A percentile compares a stretch with the other conserved stretches of the same genome.
Evolutionary conservation across 1,140 invertebrate species (phyloP).

Genomic region (Neodiprion lecontei): DNA sequence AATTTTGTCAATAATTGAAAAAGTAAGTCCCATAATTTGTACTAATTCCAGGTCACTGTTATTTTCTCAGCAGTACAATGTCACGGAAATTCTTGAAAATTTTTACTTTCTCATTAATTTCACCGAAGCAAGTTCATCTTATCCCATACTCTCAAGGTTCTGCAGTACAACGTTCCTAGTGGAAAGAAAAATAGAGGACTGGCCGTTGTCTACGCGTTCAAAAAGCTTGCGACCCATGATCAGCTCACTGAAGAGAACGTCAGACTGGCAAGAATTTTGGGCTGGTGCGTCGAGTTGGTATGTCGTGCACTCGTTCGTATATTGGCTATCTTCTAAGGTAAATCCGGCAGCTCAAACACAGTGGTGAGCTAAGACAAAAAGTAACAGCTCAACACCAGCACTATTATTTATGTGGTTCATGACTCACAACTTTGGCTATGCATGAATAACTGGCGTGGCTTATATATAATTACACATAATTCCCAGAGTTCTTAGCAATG

Average conservation of each 20-base stretch:
- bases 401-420: background rate
- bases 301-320: slow-evolving; percentile 42
- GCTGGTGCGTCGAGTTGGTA: slow-evolving; percentile 96
- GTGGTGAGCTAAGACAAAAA: background rate
- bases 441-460: background rate
- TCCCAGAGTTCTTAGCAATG: no score
- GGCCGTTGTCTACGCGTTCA: slow-evolving; percentile 81
- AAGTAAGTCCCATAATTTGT: no score
- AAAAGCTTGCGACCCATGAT: slow-evolving; percentile 69
- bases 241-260: slow-evolving; percentile 79
- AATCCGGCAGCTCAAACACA: background rate
- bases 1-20: no score
- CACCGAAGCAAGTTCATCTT: no score
- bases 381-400: background rate
- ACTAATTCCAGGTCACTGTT: no score
- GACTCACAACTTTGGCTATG: background rate
- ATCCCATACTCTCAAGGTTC: slow-evolving; percentile 56
- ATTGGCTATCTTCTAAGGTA: no score
- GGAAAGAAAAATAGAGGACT: slow-evolving; percentile 84
- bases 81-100: no score
- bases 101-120: no score
- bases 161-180: slow-evolving; percentile 83
- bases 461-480: no score
- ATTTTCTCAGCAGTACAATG: no score
- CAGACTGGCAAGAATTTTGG: slow-evolving; percentile 81